Conservation (phyloP, 2,888 invertebrate species). For the Papilio elwesi region DNA sequence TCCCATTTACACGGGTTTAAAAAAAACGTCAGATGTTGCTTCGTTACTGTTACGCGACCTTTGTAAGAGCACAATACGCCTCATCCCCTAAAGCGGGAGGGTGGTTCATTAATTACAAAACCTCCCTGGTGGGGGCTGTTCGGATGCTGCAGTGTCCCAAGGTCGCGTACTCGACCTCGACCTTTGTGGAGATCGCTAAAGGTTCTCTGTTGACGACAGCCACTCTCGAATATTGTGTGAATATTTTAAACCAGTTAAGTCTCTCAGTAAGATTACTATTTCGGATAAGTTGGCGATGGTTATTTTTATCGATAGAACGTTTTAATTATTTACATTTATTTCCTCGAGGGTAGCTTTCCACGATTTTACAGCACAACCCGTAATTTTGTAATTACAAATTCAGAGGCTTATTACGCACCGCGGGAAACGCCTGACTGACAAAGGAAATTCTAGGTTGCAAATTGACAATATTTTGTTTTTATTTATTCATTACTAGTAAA, state of each 20-base stretch:
- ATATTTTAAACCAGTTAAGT: conserved; percentile 6
- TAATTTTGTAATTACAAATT: too few species aligned
- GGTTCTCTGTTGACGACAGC: conserved; percentile 7
- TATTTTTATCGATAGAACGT: background rate
- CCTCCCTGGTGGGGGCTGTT: conserved; percentile 28
- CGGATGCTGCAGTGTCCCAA: conserved; percentile 44
- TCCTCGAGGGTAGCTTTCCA: too few species aligned
- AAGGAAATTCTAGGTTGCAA: too few species aligned
- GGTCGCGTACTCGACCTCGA: conserved; percentile 40
- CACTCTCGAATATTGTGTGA: conserved; percentile 2
- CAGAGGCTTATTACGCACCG: too few species aligned
- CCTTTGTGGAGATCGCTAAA: conserved; percentile 42
- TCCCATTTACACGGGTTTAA: background rate
- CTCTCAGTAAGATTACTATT: background rate
- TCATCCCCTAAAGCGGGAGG: conserved; percentile 6
- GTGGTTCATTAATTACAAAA: conserved; percentile 26
- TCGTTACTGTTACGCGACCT: background rate
- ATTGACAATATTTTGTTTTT: too few species aligned
- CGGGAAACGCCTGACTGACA: too few species aligned
- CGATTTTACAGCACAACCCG: too few species aligned
- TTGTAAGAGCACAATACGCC: conserved; percentile 16
- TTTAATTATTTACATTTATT: too few species aligned
- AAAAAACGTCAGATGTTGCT: background rate
- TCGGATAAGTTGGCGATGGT: background rate
- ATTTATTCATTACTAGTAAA: too few species aligned